A percentile compares a stretch with the other conserved stretches of the same genome.
phyloP scores from a whole-genome alignment of 1,140 invertebrate genomes.

The Monochamus saltuarius region DNA sequence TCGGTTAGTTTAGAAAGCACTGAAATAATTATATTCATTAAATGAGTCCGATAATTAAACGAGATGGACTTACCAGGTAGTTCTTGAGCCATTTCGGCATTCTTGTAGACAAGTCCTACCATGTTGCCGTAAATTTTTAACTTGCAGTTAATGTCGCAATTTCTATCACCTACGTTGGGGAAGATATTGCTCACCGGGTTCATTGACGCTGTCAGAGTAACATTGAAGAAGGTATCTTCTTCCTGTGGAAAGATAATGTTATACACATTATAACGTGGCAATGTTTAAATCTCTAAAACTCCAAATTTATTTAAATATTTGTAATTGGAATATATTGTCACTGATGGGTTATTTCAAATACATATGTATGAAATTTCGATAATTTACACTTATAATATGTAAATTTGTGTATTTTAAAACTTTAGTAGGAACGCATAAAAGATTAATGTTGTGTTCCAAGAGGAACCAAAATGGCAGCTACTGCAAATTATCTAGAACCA shows the following conservation, averaged over 20 bases:
- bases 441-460: no score
- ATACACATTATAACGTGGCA: background rate
- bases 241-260: conserved; percentile 23
- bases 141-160: conserved; percentile 45
- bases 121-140: conserved; percentile 39
- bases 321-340: no score
- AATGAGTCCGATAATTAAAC: background rate
- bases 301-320: no score
- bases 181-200: conserved; percentile 35
- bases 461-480: no score
- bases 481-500: no score
- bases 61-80: conserved; percentile 32
- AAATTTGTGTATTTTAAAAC: no score
- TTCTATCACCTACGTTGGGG: conserved; percentile 24
- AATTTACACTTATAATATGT: no score
- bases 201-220: conserved; percentile 36
- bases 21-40: conserved; percentile 10
- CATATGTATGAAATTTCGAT: no score
- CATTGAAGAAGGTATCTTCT: conserved; percentile 31
- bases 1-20: conserved; percentile 40
- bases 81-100: conserved; percentile 38
- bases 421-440: no score
- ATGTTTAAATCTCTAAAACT: no score
- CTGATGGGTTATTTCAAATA: no score
- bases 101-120: conserved; percentile 40